Percentiles rank a stretch among this genome's conserved stretches.
These are phyloP conservation scores for Ametastegia equiseti DNA, from an alignment of 2,888 invertebrate species.

Conservation along the genomic window DNA sequence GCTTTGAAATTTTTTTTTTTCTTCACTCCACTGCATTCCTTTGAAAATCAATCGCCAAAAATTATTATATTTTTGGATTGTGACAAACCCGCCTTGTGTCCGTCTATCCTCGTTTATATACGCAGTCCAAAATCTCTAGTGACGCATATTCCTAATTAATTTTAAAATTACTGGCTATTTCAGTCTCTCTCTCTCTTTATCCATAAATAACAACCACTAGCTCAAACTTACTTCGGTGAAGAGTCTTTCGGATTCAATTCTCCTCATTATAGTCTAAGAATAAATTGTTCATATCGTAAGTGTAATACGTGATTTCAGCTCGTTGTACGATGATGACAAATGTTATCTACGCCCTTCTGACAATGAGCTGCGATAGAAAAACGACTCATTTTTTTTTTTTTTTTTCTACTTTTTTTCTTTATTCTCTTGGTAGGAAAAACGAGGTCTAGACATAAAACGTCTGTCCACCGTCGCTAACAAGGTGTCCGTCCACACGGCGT, in stretches of 20 bases:
- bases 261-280: background rate
- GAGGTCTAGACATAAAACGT: constrained; percentile 38
- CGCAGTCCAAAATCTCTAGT: background rate
- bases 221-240: no score
- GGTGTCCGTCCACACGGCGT: constrained; percentile 21
- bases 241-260: no score
- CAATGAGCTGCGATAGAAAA: background rate
- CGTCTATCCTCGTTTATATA: background rate
- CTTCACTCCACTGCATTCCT: background rate
- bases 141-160: constrained; percentile 14
- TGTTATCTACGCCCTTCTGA: background rate
- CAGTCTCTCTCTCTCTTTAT: background rate
- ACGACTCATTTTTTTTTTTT: background rate
- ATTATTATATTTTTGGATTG: constrained; percentile 20
- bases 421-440: constrained; percentile 5
- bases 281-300: background rate
- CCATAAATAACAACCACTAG: no score
- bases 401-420: no score
- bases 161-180: background rate
- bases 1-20: constrained; percentile 21
- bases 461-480: constrained; percentile 35
- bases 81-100: background rate
- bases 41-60: background rate
- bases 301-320: background rate
- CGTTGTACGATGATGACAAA: background rate